Base-by-base conservation (phyloP, 2,113 vertebrate species). In the Paraplagusia blochii region DNA sequence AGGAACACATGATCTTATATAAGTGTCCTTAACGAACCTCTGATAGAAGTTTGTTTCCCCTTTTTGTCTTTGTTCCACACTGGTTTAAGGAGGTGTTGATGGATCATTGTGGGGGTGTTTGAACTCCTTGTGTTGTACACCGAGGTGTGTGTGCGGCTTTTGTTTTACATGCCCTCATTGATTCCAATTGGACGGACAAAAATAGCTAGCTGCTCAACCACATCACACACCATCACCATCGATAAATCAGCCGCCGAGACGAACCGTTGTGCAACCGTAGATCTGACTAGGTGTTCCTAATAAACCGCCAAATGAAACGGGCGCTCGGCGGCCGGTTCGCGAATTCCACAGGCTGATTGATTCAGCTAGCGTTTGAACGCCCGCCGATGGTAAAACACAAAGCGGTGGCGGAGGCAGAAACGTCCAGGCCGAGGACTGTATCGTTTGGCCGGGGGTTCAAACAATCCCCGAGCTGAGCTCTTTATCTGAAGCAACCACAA, bases 401-500 rank as follows among this genome's bases (percentile, higher is more conserved):
- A 77, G 72, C 60, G 18, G 47, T 62, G 77, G 66, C 16, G 18
- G 62, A 68, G 62, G 48, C 63, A 59, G 71, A 76, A 77, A 64
- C 53, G 45, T 45, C 13, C 46, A 44, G 66, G 52, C 69, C 73
- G 61, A 70, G 61, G 59, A 71, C 72, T 86, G 74, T 82, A 69
- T 72, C 22, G 38, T 52, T 85, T 86, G 82, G 82, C 74, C 61
- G 1, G 68, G 56, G 68, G 63, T 84, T 79, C 75, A 82, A 85
- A 81, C 69, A 58, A 52, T 53, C 5, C 1, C 36, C 63, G 79
- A 22, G 11, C 58, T 36, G 72, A 33, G 18, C 56, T 75, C 69
- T 81, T 81, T 82, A 86, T 85, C 84, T 63, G 51, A 75, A 66
- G 47, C 62, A 7, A 76, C 79, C 86, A 75, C 86, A 80, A 84